Evolutionary conservation across 2,113 vertebrate genomes (phyloP), one percentile per base, ranked within the genome.

Genomic region (Gymnogyps californianus): DNA sequence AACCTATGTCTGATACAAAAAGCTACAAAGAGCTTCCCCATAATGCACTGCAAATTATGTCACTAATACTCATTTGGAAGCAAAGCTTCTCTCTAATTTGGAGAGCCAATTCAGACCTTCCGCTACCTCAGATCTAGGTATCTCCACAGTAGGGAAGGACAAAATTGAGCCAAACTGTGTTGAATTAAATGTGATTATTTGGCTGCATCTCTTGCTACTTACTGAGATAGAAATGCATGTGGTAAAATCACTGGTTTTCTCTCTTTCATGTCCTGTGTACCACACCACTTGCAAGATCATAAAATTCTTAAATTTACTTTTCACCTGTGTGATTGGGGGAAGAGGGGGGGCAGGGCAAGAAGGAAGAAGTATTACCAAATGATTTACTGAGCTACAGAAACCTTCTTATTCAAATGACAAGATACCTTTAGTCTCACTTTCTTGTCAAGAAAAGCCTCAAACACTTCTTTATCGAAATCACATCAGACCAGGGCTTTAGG

Each of bases 171-270:
- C 93, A 96, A 98, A 66, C 7, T n/a, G 16, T 61, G 29, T 83
- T 92, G 91, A 96, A 97, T 95, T 95, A 97, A 97, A 94, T 96
- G 91, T 51, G 46, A 77, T 79, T 82, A 78, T 87, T 91, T 97
- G 86, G 80, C 75, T 89, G 71, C 20, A 49, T 67, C 54, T 97
- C 57, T 71, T 80, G 51, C 74, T 89, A 83, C 26, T 92, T 91
- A 54, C 47, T 87, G 71, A 83, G 67, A 65, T 13, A 85, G 51
- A 93, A 67, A 85, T 54, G 38, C 13, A 49, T 8, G 10, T 13
- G 74, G 19, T 40, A 78, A 95, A 96, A 95, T 70, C 26, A 57
- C n/a, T 52, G 13, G 1, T 64, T 87, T 95, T 72, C 54, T 38
- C 55, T 57, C 70, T 42, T 70, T 79, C 40, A 82, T 32, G 42